phyloP scores from a whole-genome alignment of 2,797 vertebrate species.

The Rhynchonycteris naso region DNA sequence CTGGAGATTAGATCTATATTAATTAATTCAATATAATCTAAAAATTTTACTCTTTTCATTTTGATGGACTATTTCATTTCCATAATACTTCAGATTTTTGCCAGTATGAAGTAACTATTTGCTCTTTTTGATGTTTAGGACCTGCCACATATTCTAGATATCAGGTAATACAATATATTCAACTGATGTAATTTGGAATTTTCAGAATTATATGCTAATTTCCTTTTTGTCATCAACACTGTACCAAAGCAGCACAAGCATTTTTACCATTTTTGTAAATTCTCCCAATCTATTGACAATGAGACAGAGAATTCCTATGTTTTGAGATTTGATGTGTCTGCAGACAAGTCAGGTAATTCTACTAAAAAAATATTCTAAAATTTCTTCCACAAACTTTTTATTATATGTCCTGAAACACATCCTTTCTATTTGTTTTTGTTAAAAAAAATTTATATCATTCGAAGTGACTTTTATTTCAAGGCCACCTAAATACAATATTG shows the following conservation, averaged over 20 bases:
- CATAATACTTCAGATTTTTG: neutral
- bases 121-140: neutral
- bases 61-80: neutral
- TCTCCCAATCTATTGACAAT: neutral
- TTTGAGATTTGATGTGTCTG: neutral
- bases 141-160: neutral
- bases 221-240: neutral
- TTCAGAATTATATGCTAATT: neutral
- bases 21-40: neutral
- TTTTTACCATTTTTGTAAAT: neutral
- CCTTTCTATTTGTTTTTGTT: too few relatives aligned
- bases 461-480: too few relatives aligned
- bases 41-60: neutral
- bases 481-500: too few relatives aligned
- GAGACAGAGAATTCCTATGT: neutral
- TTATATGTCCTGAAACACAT: too few relatives aligned
- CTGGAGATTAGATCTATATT: neutral
- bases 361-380: neutral
- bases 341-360: neutral
- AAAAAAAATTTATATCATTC: too few relatives aligned
- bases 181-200: neutral
- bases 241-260: neutral
- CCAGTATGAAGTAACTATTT: neutral
- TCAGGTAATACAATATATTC: neutral
- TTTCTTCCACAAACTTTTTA: too few relatives aligned